Evolutionary conservation across 2,888 invertebrate species (phyloP).

Genomic region (Erpobdella octoculata): DNA sequence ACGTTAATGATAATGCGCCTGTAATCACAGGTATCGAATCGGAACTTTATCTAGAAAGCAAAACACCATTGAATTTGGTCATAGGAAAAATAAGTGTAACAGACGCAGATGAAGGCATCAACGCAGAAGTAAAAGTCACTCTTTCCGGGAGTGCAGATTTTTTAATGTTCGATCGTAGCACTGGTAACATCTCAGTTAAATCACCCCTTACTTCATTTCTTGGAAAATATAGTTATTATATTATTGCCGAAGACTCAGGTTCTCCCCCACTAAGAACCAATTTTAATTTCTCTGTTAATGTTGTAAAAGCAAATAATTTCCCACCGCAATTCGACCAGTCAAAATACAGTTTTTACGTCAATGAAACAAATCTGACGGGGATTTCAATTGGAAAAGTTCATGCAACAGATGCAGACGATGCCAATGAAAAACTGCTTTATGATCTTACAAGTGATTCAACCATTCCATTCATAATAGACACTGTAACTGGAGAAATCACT

Average conservation of each 20-base stretch:
- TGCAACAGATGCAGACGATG: conserved; percentile 16
- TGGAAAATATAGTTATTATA: conserved; percentile 14
- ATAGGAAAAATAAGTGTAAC: conserved; percentile 3
- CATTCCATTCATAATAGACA: conserved; percentile 26
- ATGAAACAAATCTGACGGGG: not conserved
- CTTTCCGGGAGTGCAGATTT: conserved; percentile 13
- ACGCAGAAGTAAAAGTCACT: conserved; percentile 7
- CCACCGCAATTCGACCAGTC: conserved; percentile 15
- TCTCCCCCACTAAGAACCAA: conserved; percentile 5
- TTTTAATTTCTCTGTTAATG: conserved; percentile 9
- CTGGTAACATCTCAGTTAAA: not conserved
- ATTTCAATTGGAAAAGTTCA: conserved; percentile 6
- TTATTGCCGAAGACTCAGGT: conserved; percentile 25
- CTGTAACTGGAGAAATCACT: conserved; percentile 13
- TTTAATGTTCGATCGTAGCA: not conserved
- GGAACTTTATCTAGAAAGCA: conserved; percentile 11
- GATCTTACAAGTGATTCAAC: not conserved
- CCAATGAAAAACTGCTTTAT: conserved; percentile 8
- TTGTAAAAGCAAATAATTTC: conserved; percentile 9
- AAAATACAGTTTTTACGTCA: conserved; percentile 6
- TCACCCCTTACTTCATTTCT: not conserved
- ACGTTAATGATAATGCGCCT: conserved; percentile 30
- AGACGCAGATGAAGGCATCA: conserved; percentile 24
- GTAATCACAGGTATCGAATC: not conserved
- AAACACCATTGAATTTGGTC: not conserved